Evolutionary conservation across 2,113 vertebrate species (phyloP).

Genomic region (Accipiter virgatus): DNA sequence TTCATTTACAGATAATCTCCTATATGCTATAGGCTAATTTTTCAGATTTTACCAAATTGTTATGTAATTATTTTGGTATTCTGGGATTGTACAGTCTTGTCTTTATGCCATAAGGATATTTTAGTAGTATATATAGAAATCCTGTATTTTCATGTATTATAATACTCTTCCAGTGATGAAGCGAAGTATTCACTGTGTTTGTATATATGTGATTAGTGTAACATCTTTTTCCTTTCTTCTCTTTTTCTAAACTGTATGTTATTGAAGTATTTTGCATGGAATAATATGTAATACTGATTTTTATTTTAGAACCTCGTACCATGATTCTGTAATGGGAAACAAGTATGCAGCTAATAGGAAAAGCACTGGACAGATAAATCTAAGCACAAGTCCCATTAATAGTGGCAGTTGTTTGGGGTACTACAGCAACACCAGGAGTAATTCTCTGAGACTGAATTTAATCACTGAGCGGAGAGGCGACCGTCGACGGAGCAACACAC

Average conservation of each 20-base stretch:
- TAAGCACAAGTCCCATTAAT: conserved; percentile 81
- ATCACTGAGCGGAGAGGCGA: conserved; percentile 85
- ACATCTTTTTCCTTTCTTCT: not conserved
- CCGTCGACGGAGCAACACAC: conserved; percentile 91
- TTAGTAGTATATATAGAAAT: not conserved
- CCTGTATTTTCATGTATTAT: not conserved
- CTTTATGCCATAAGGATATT: not conserved
- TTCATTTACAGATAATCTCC: not conserved
- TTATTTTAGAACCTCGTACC: conserved; percentile 78
- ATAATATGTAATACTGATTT: not conserved
- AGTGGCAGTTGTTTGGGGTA: conserved; percentile 80
- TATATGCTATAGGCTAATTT: not conserved
- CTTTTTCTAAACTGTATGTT: not conserved
- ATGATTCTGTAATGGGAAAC: conserved; percentile 86
- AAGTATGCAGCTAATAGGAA: conserved; percentile 96
- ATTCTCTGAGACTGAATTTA: conserved; percentile 89
- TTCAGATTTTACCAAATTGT: not conserved
- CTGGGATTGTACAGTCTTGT: not conserved
- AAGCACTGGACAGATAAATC: conserved; percentile 96
- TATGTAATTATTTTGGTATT: not conserved
- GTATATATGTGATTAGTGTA: not conserved
- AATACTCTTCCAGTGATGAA: not conserved
- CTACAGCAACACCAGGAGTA: conserved; percentile 83
- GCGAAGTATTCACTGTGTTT: not conserved
- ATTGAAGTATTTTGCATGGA: not conserved